phyloP scores from a whole-genome alignment of 2,113 vertebrate species.

The Mesocricetus auratus region DNA sequence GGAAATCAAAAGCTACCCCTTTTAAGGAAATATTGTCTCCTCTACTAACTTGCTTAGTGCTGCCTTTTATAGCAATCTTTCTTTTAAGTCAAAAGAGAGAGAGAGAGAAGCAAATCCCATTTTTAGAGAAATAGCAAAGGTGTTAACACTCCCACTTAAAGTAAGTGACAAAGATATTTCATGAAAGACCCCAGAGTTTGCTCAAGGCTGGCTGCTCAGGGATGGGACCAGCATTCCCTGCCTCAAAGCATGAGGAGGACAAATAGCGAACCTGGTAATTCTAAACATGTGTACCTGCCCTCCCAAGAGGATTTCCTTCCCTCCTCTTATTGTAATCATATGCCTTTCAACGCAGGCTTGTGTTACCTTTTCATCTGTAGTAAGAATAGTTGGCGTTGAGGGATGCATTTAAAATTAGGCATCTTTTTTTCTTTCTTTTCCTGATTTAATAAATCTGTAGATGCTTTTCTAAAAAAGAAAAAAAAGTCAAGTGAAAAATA shows the following conservation, averaged over 20 bases:
- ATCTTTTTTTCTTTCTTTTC: constrained; percentile 72
- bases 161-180: constrained; percentile 83
- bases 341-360: constrained; percentile 37
- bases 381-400: constrained; percentile 41
- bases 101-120: constrained; percentile 77
- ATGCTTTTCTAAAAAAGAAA: neutral
- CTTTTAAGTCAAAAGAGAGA: constrained; percentile 79
- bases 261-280: constrained; percentile 81
- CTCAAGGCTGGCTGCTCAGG: constrained; percentile 62
- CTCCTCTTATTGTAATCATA: constrained; percentile 71
- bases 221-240: constrained; percentile 75
- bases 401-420: constrained; percentile 70
- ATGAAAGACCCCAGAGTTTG: constrained; percentile 80
- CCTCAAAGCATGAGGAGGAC: constrained; percentile 74
- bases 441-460: constrained; percentile 50
- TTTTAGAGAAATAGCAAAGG: constrained; percentile 84
- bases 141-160: constrained; percentile 83
- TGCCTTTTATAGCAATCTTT: constrained; percentile 87
- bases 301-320: constrained; percentile 62
- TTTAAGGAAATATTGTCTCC: constrained; percentile 78
- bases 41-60: constrained; percentile 79
- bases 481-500: neutral
- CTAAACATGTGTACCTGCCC: constrained; percentile 79
- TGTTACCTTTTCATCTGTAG: constrained; percentile 67
- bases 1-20: constrained; percentile 78